Evolutionary conservation across 2,113 vertebrate species (phyloP), one percentile per base, ranked within the genome.

Genomic region (Amphilophus citrinellus): DNA sequence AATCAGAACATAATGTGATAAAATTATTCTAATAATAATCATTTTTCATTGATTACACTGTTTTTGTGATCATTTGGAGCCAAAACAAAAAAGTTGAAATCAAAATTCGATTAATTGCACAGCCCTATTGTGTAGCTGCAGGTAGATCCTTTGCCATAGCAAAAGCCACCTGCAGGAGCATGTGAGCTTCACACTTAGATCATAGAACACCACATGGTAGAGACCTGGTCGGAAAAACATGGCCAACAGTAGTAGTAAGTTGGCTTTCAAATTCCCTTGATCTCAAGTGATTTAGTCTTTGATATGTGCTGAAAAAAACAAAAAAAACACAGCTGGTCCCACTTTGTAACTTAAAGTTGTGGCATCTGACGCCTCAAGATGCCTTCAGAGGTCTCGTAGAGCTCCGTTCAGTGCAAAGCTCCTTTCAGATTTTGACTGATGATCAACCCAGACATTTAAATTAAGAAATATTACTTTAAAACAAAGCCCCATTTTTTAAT

Each of bases 181-280:
- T 7, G 66, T 30, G 66, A 73, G 66, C 44, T 30, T 53, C 50
- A 50, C 42, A 71, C 14, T 18, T 50, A 47, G 22, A 50, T 24
- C 44, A 71, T 0, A 0, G 22, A 71, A 71, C 42, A 50, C 50
- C 22, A 30, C 9, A 3, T 11, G 66, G 42, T 20, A 10, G 9
- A 71, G 66, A 53, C 44, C 24, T 32, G 10, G 44, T 71, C 18
- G 32, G 66, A 73, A 32, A 17, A 73, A 53, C 24, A 53, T 32
- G 44, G 7, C 24, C 50, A 71, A 20, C 3, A 32, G 17, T 50
- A 71, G 44, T 2, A 0, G 32, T 71, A 18, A 0, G 15, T 30
- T 71, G 11, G 44, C 17, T 53, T 53, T 15, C 17, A 53, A 7
- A 7, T 53, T 18, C 50, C 17, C 50, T 18, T 14, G 14, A 50